Evolutionary conservation across 2,113 vertebrate genomes (phyloP).

Genomic region (Myrmecobius fasciatus): DNA sequence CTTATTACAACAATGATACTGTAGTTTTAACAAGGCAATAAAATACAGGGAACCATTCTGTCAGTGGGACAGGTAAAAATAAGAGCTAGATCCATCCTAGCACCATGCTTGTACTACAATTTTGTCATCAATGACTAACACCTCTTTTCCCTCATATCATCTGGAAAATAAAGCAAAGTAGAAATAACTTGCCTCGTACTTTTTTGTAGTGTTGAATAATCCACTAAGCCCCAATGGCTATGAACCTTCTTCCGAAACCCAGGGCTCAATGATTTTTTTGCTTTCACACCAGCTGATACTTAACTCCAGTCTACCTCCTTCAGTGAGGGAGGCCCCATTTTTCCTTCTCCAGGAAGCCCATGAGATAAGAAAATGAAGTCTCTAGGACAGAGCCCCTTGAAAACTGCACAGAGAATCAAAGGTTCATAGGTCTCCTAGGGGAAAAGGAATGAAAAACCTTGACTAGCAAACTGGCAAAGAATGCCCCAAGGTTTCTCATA

Average conservation of each 20-base stretch:
- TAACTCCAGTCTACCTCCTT: neutral
- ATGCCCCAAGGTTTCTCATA: neutral
- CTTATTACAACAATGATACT: constrained; percentile 49
- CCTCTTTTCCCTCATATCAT: constrained; percentile 70
- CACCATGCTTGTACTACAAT: constrained; percentile 52
- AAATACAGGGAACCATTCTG: constrained; percentile 60
- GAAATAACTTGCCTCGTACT: constrained; percentile 56
- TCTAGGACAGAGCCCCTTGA: neutral
- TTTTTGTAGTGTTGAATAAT: constrained; percentile 23
- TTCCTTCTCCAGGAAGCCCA: neutral
- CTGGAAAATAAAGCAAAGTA: constrained; percentile 77
- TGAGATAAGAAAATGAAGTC: neutral
- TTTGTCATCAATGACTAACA: constrained; percentile 71
- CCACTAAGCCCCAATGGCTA: neutral
- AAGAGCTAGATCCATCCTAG: neutral
- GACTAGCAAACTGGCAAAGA: neutral
- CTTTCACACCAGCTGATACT: neutral
- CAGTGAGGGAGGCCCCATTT: neutral
- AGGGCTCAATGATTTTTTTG: neutral
- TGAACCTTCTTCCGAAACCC: neutral
- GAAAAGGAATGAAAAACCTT: too few relatives aligned
- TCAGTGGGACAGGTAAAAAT: constrained; percentile 27
- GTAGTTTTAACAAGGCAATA: constrained; percentile 58
- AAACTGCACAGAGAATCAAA: neutral
- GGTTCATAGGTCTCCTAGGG: too few relatives aligned